Evolutionary conservation across 2,113 vertebrate genomes (phyloP).

Genomic region (Dissostichus mawsoni): DNA sequence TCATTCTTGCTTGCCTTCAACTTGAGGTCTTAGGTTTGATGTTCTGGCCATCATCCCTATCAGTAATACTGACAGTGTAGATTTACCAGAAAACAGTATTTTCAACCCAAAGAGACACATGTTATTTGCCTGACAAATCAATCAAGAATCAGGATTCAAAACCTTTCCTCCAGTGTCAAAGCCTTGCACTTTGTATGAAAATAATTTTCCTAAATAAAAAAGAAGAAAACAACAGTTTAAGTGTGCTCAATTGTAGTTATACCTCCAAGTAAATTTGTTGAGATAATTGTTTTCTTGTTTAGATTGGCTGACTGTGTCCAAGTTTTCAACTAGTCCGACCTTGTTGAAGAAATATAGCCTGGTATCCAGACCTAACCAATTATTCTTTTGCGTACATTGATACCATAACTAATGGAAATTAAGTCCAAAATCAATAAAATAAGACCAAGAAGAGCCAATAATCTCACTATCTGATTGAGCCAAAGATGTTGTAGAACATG

Average conservation of each 20-base stretch:
- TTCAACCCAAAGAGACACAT: too few relatives aligned
- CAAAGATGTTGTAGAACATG: background rate
- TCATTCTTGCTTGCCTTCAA: background rate
- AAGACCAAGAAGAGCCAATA: background rate
- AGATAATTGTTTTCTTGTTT: background rate
- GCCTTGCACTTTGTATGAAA: background rate
- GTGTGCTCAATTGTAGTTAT: background rate
- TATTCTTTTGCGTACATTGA: background rate
- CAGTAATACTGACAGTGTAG: background rate
- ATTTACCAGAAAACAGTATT: background rate
- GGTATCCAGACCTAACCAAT: slow-evolving; percentile 10
- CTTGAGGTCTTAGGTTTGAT: background rate
- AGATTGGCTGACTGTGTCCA: background rate
- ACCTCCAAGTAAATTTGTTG: background rate
- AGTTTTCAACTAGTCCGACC: background rate
- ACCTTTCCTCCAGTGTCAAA: background rate
- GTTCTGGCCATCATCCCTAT: background rate
- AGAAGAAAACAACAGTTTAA: background rate
- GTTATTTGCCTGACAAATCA: background rate
- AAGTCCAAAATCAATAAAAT: background rate
- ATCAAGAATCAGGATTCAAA: background rate
- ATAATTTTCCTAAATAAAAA: background rate
- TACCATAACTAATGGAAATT: background rate
- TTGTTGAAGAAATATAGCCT: background rate
- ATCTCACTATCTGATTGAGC: background rate